phyloP scores from a whole-genome alignment of 2,113 vertebrate genomes.

The Hystrix brachyura region DNA sequence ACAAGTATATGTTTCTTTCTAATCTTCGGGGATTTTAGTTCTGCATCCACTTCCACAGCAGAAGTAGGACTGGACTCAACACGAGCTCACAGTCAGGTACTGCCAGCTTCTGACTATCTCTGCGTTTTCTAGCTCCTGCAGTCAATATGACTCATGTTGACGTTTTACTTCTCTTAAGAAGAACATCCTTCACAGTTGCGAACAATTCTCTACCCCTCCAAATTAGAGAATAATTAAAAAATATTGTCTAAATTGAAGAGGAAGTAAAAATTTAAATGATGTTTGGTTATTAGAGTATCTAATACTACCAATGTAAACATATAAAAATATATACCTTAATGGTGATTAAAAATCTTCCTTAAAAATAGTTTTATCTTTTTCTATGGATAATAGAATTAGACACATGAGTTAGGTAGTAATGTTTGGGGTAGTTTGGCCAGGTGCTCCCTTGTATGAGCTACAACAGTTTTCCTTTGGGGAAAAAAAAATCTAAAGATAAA shows the following conservation, averaged over 20 bases:
- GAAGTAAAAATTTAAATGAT: neutral
- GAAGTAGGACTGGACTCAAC: neutral
- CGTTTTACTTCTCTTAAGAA: neutral
- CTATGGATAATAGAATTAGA: slow-evolving; percentile 3
- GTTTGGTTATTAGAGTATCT: neutral
- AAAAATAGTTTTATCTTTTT: neutral
- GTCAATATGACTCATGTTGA: neutral
- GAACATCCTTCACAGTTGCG: neutral
- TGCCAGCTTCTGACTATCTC: neutral
- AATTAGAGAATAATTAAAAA: neutral
- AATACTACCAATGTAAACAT: neutral
- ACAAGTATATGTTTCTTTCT: neutral
- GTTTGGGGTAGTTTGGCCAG: neutral
- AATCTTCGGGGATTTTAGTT: neutral
- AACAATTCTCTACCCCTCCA: neutral
- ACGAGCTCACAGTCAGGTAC: neutral
- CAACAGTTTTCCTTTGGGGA: neutral
- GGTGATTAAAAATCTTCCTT: neutral
- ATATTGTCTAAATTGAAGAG: neutral
- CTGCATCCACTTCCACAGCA: neutral
- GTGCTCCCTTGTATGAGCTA: neutral
- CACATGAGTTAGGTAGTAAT: neutral
- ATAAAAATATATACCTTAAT: slow-evolving; percentile 9
- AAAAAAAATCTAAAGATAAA: slow-evolving; percentile 24
- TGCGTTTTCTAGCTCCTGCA: neutral